A percentile compares a stretch with the other conserved stretches of the same genome.
These are phyloP conservation scores for Apodemus speciosus DNA, from an alignment of 2,113 vertebrate species.

Conservation along the genomic window DNA sequence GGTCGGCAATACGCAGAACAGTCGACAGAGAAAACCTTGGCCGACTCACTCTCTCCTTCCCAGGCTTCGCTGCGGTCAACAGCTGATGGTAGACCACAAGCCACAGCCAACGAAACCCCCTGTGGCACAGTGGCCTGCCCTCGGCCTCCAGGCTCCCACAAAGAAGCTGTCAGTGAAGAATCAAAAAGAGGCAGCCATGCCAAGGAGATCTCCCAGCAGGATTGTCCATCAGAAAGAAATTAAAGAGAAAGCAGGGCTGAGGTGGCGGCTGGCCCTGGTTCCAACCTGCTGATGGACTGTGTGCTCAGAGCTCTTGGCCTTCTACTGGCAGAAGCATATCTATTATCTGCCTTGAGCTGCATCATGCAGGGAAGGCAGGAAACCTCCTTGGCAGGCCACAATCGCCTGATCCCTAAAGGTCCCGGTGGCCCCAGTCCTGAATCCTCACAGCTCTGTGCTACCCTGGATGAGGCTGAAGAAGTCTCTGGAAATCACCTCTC, in stretches of 20 bases:
- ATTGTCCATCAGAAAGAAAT: background rate
- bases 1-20: background rate
- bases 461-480: background rate
- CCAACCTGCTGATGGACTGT: background rate
- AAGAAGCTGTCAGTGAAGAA: fast-evolving
- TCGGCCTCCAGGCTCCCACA: fast-evolving
- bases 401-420: too few relatives aligned
- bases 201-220: fast-evolving
- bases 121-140: fast-evolving
- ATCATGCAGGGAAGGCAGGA: background rate
- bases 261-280: background rate
- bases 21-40: background rate
- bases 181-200: background rate
- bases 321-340: fast-evolving
- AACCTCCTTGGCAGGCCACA: fast-evolving
- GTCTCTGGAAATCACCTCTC: background rate
- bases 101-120: fast-evolving
- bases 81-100: background rate
- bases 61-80: fast-evolving
- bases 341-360: fast-evolving
- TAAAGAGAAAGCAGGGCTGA: background rate
- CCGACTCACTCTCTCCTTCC: background rate
- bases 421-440: fast-evolving
- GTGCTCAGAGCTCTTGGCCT: background rate
- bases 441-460: background rate